Conservation (phyloP, 1,140 invertebrate genomes). For the Drosophila ambigua region DNA sequence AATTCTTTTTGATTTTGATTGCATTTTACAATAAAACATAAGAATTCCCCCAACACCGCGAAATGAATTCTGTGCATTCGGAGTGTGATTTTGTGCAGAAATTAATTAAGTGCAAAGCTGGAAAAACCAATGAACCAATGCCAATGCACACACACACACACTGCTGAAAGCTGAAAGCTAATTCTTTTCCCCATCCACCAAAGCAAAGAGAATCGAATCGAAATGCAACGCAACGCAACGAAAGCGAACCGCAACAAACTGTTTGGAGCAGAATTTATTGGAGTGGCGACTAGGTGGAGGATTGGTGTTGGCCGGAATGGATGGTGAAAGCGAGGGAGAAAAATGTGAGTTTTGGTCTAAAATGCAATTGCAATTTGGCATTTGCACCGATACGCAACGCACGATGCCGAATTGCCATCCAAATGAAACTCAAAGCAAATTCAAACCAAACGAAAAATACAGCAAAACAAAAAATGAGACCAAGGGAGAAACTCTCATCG, state of each 20-base stretch:
- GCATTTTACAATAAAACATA: constrained; percentile 8
- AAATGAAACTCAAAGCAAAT: constrained; percentile 50
- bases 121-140: no score
- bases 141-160: no score
- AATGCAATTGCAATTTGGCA: constrained; percentile 70
- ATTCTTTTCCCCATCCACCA: constrained; percentile 32
- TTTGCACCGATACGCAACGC: constrained; percentile 28
- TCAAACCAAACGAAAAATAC: constrained; percentile 5
- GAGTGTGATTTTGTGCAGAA: constrained; percentile 31
- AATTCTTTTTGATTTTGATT: constrained; percentile 26
- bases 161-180: constrained; percentile 6
- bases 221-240: constrained; percentile 51
- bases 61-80: neutral
- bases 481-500: constrained; percentile 7
- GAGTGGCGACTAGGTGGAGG: neutral
- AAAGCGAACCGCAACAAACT: constrained; percentile 70
- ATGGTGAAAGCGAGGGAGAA: constrained; percentile 48
- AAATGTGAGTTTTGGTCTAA: constrained; percentile 55
- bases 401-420: constrained; percentile 17
- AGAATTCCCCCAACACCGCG: constrained; percentile 27
- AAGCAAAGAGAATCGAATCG: constrained; percentile 35
- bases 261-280: constrained; percentile 69
- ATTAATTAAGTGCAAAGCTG: constrained; percentile 47
- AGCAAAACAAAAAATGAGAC: constrained; percentile 4
- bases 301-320: no score